Evolutionary conservation across 2,113 vertebrate species (phyloP), one percentile per base, ranked within the genome.

Genomic region (Hipposideros armiger): DNA sequence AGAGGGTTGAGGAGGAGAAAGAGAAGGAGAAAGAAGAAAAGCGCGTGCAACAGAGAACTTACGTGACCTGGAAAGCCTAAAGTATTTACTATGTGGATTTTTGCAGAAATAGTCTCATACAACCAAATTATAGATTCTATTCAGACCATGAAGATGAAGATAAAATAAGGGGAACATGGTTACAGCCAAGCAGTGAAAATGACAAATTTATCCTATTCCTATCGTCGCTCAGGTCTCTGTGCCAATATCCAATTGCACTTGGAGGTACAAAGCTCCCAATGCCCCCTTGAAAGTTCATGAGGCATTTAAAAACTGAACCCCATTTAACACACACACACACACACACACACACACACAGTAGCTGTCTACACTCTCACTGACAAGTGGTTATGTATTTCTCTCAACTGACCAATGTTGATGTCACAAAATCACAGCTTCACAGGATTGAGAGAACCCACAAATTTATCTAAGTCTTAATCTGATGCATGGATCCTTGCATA

Each of bases 401-500:
- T 64, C 45, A 83, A 11, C 45, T 96, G 58, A 84, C 42, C 45
- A 52, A 80, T 30, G 30, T 62, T 42, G 56, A 73, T 26, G 47
- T 67, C 45, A 60, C 56, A 94, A 95, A 45, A 89, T 54, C 17
- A 92, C 40, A 85, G 50, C 52, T 22, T 91, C n/a, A 74, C 19
- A 60, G 54, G 32, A 94, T 54, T 64, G 11, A 90, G 50, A 93
- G 42, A 95, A 26, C 8, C 30, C 47, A 91, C 66, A 87, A 77
- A 69, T 54, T 83, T 26, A 81, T n/a, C 22, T 52, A 72, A 74
- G 20, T 72, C 54, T 82, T 82, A 56, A 84, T 64, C 47, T 26
- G 6, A 54, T 62, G 7, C 45, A 4, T 62, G 64, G 47, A n/a
- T 72, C 36, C 30, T 19, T 88, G 30, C 62, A 87, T 24, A 88